These are phyloP conservation scores for Sander lucioperca DNA, from an alignment of 2,113 vertebrate genomes.

Conservation along the genomic window DNA sequence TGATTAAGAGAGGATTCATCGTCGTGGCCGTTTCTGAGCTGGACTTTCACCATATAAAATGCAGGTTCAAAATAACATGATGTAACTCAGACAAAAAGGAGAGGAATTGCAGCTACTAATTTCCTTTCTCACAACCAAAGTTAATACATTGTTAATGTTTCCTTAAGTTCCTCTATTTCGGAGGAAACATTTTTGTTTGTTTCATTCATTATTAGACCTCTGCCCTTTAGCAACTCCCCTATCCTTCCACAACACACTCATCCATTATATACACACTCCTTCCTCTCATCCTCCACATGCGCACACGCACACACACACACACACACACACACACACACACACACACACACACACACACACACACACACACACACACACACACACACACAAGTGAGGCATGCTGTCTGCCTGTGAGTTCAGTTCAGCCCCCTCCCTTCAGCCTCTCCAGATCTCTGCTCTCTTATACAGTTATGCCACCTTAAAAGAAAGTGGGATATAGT, in stretches of 20 bases:
- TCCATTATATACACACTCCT: background rate
- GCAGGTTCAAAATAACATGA: conserved; percentile 20
- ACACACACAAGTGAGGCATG: background rate
- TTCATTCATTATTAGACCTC: conserved; percentile 12
- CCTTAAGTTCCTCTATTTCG: background rate
- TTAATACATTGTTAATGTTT: conserved; percentile 52
- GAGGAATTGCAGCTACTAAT: background rate
- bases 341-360: background rate
- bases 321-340: background rate
- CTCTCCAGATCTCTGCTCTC: conserved; percentile 28
- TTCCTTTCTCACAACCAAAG: background rate
- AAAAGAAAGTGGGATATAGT: background rate
- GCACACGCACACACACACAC: conserved; percentile 1
- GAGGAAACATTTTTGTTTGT: background rate
- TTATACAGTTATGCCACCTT: conserved; percentile 6
- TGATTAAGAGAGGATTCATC: conserved; percentile 54
- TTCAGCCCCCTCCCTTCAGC: background rate
- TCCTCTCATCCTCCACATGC: conserved; percentile 57
- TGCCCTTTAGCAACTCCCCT: background rate
- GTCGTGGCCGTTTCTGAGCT: conserved; percentile 7
- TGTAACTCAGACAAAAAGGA: background rate
- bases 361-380: background rate
- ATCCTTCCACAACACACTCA: background rate
- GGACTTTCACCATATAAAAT: conserved; percentile 64
- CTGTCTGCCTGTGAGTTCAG: conserved; percentile 32